Evolutionary conservation across 2,888 invertebrate genomes (phyloP), one percentile per base, ranked within the genome.

Genomic region (Anticlea derivata): DNA sequence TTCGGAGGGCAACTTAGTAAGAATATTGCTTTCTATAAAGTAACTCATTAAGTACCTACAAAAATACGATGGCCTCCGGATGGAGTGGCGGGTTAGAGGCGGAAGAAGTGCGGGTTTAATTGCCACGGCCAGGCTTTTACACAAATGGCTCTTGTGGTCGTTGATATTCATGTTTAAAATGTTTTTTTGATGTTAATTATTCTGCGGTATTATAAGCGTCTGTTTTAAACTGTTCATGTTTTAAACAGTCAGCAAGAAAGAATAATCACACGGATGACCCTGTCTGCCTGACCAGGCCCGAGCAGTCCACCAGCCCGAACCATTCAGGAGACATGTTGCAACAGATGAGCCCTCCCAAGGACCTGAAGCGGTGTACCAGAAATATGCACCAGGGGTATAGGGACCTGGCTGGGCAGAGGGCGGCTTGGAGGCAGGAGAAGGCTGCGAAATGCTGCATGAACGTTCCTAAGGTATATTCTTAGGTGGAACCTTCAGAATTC

Each of bases 1-100:
- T 31, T 83, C 83, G 0, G 79, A 80, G 51, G 63, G 73, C n/a
- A 70, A 75, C 50, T 62, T 80, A 67, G 79, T 50, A 4, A 2
- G 13, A n/a, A n/a, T n/a, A n/a, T n/a, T 27, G 1, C 8, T 17
- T 17, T 17, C 17, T 17, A 4, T 17, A 3, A 17, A 17, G n/a
- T n/a, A 17, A 17, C 4, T 4, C 2, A 17, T 3, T 17, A 17
- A 17, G 17, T 17, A n/a, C n/a, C n/a, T n/a, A n/a, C n/a, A n/a
- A 17, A 17, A 17, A 17, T 17, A 17, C 17, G 17, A 17, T 17
- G 17, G 4, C 17, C 4, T 17, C 2, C 17, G 17, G 17, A 3
- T 3, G 17, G 17, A 3, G 17, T 17, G 17, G 4, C 4, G 2
- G 17, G 17, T 17, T 4, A 17, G 17, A 17, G 17, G 4, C 17